These are phyloP conservation scores for Etheostoma nigrum DNA, from an alignment of 2,797 vertebrate species.

Conservation along the genomic window DNA sequence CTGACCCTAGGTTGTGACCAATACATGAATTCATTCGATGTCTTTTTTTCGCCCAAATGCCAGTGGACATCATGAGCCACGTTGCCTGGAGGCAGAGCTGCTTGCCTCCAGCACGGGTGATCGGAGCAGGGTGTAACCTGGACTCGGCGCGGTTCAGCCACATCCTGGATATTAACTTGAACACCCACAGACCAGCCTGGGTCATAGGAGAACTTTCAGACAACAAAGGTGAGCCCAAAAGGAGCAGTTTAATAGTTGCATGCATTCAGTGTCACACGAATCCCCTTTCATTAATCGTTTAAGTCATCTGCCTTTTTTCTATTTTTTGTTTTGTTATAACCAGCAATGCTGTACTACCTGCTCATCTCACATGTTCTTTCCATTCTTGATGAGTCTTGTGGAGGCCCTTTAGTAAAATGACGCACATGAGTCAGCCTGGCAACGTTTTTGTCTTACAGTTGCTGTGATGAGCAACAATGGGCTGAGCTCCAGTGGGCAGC, in stretches of 20 bases:
- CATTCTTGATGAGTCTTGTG: background rate
- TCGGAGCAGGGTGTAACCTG: slow-evolving; percentile 95
- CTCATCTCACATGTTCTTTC: background rate
- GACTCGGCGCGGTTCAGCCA: slow-evolving; percentile 92
- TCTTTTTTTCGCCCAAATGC: background rate
- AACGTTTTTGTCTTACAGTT: slow-evolving; percentile 81
- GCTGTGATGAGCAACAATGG: slow-evolving; percentile 85
- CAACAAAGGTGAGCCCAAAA: slow-evolving; percentile 88
- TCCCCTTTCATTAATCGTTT: background rate
- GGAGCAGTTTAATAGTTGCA: background rate
- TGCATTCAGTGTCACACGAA: background rate
- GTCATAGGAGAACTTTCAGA: slow-evolving; percentile 94
- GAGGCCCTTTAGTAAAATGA: background rate
- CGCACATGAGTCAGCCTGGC: background rate
- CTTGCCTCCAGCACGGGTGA: slow-evolving; percentile 88
- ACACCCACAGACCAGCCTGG: slow-evolving; percentile 88
- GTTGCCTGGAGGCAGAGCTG: slow-evolving; percentile 95
- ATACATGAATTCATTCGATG: no score
- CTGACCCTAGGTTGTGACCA: no score
- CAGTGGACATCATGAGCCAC: slow-evolving; percentile 97
- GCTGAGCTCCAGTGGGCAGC: slow-evolving; percentile 47
- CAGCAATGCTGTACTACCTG: slow-evolving; percentile 8
- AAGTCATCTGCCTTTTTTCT: background rate
- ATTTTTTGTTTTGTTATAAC: background rate
- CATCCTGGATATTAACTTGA: slow-evolving; percentile 86